Base-by-base conservation (phyloP, 2,113 vertebrate genomes). In the Sceloporus undulatus region DNA sequence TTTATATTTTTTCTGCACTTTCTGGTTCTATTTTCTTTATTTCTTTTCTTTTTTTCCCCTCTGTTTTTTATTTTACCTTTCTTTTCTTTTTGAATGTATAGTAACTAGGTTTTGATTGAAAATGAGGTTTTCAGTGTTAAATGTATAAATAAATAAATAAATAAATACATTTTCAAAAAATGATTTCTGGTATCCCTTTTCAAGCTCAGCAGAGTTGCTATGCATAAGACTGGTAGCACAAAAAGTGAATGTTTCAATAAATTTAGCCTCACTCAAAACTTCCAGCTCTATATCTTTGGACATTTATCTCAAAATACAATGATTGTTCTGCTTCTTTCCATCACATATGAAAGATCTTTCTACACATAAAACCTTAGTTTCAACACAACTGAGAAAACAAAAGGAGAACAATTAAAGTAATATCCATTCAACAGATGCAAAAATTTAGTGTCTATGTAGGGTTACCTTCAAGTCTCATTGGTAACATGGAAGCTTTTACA, bases 121-220 rank as follows among this genome's bases (percentile, higher is more conserved):
- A 48, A 48, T 48, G 48, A 48, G 48, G 7, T 48, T 48, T 48
- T 48, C 48, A 4, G 48, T 48, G 48, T 48, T 48, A 48, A 48
- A 48, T 48, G 48, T 48, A 48, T 48, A 48, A 5, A 48, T 48
- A 7, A 48, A 48, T 48, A 6, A 48, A 48, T 48, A 34, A 34
- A 34, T 34, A 34, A 34, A 34, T n/a, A n/a, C n/a, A n/a, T 34
- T 34, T 34, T 34, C 34, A 34, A 93, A 27, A 94, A 91, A 84
- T 38, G 83, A 89, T 88, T 87, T 86, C 40, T 78, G 9, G 48
- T 27, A 34, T 74, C n/a, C 34, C 18, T 40, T 25, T 77, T 85
- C 29, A 11, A 14, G 5, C 81, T 71, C 14, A 62, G 19, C 38
- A 70, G 11, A 89, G 21, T 77, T 91, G 62, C 48, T 65, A 9